Percentiles rank a stretch among this genome's conserved stretches.
These are phyloP conservation scores for Tauraco hartlaubi DNA, from an alignment of 2,797 vertebrate genomes.

Conservation along the genomic window DNA sequence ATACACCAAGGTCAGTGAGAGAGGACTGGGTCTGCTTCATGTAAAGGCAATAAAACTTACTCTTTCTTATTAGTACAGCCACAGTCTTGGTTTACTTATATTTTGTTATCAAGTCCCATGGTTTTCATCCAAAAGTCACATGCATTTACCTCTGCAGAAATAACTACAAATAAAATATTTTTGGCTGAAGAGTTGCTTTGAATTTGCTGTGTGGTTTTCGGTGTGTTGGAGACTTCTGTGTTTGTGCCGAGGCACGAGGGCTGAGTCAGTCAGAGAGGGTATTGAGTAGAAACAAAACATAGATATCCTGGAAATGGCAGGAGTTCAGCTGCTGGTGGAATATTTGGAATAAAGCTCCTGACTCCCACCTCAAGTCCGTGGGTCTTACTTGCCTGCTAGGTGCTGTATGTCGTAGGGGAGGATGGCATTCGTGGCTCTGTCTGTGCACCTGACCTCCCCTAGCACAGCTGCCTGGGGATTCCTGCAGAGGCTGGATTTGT, in stretches of 20 bases:
- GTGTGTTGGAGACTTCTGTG: fast-evolving
- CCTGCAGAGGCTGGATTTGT: neutral
- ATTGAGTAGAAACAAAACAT: too few species aligned
- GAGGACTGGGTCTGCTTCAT: neutral
- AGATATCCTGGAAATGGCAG: neutral
- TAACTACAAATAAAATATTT: neutral
- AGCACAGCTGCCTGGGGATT: neutral
- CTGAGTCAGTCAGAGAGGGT: neutral
- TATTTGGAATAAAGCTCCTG: neutral
- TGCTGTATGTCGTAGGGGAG: fast-evolving
- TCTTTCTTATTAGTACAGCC: neutral
- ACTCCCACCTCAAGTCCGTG: fast-evolving
- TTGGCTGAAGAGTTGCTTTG: neutral
- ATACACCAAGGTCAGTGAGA: neutral
- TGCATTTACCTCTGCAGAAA: neutral
- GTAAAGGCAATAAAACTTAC: neutral
- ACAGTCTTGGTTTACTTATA: neutral
- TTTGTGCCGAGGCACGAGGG: fast-evolving
- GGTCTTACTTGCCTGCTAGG: neutral
- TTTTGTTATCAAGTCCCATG: neutral
- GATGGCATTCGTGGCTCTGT: neutral
- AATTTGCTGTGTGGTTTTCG: fast-evolving
- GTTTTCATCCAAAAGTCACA: neutral
- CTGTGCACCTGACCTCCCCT: neutral
- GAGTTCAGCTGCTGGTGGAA: neutral